Evolutionary conservation across 2,113 vertebrate genomes (phyloP), one percentile per base, ranked within the genome.

Genomic region (Lethenteron reissneri): DNA sequence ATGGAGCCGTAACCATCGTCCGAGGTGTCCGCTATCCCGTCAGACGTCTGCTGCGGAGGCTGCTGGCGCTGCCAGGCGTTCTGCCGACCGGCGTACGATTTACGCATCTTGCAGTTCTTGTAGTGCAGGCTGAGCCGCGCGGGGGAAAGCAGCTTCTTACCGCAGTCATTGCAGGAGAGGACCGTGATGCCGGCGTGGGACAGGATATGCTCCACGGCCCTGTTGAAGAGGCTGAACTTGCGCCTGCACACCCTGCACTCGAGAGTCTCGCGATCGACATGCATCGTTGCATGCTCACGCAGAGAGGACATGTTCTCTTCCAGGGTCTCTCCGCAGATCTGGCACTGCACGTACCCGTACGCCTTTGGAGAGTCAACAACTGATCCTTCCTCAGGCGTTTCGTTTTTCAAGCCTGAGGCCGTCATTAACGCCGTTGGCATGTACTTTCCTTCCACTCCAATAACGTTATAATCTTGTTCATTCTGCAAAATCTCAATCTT

Each of bases 61-160:
- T 41, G 41, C 41, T 7, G 41, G 41, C 41, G 41, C 41, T 41
- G 41, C 64, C 64, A 68, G 9, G 64, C n/a, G 10, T n/a, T 10
- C 9, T n/a, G n/a, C 10, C n/a, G 25, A 17, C n/a, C 64, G n/a
- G 25, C 8, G n/a, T n/a, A 68, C n/a, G 64, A n/a, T 10, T 25
- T n/a, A n/a, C 64, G 64, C 64, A 68, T 68, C 25, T 68, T 68
- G 64, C 64, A 68, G 64, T 25, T 68, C 64, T 68, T 68, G 64
- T 17, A 25, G 64, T 68, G 64, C 64, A 68, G 10, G 25, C 25
- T 68, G 64, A 68, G 64, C n/a, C 64, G 64, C n/a, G 64, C 25
- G 64, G n/a, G 64, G 9, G 64, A 68, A n/a, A 68, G 64, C 64
- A 68, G 10, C 64, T 68, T 68, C 25, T 68, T 68, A 68, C 64